phyloP scores from a whole-genome alignment of 2,113 vertebrate species.

The Cyrtonyx montezumae region DNA sequence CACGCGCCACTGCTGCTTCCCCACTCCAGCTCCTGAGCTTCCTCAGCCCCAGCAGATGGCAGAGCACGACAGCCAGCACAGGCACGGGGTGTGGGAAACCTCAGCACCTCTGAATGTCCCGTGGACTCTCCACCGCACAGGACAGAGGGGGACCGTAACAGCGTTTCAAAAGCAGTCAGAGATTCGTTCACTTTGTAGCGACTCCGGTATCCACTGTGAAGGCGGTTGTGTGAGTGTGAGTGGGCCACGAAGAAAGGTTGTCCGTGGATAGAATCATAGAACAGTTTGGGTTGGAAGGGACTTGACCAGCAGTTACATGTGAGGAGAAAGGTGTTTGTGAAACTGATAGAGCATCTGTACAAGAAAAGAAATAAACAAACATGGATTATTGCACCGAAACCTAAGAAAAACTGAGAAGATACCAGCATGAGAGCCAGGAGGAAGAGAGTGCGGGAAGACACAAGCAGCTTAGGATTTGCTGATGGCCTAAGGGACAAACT shows the following conservation, averaged over 20 bases:
- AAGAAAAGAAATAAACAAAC: neutral
- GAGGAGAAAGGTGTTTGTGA: neutral
- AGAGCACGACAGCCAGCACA: accelerated
- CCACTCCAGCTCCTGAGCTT: accelerated
- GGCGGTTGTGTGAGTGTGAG: accelerated
- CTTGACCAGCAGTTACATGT: neutral
- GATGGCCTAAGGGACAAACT: slow-evolving; percentile 58
- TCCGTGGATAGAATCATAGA: neutral
- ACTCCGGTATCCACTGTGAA: accelerated
- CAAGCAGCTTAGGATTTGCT: slow-evolving; percentile 32
- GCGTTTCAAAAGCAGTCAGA: neutral
- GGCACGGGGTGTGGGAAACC: neutral
- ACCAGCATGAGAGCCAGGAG: slow-evolving; percentile 16
- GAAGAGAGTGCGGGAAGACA: neutral
- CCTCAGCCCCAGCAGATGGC: neutral
- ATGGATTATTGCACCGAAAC: neutral
- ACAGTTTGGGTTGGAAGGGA: too few relatives aligned
- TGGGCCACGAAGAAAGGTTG: neutral
- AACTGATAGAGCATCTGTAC: neutral
- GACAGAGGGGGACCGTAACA: accelerated
- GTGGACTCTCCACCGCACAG: accelerated
- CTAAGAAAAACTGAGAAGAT: slow-evolving; percentile 45
- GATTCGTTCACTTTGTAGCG: neutral
- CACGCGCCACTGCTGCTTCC: neutral
- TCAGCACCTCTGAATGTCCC: accelerated